Evolutionary conservation across 2,888 invertebrate genomes (phyloP).

Genomic region (Tortrix viridana): DNA sequence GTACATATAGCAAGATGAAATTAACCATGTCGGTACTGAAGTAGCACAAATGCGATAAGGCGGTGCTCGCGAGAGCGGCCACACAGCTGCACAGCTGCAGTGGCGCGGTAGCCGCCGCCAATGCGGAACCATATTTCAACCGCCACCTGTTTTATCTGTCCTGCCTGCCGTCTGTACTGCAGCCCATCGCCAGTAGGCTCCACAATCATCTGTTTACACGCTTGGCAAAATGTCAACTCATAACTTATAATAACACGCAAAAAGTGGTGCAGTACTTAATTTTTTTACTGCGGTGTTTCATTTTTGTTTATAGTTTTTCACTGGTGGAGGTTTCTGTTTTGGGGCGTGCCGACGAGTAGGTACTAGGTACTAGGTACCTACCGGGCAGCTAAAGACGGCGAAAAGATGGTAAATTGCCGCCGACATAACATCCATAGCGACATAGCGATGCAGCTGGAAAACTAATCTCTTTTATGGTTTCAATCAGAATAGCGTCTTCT

Average conservation of each 20-base stretch:
- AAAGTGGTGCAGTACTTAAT: conserved; percentile 29
- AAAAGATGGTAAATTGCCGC: conserved; percentile 70
- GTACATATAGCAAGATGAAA: no score
- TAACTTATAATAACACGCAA: conserved; percentile 34
- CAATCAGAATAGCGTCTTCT: no score
- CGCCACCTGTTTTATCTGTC: conserved; percentile 75
- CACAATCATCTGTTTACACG: conserved; percentile 36
- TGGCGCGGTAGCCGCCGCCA: conserved; percentile 53
- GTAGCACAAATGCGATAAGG: background rate
- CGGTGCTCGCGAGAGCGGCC: conserved; percentile 2
- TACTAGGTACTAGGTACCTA: no score
- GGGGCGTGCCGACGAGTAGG: conserved; percentile 1
- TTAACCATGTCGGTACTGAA: no score
- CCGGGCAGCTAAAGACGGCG: conserved; percentile 35
- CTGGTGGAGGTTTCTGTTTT: background rate
- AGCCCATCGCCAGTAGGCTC: conserved; percentile 53
- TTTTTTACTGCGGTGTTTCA: conserved; percentile 21
- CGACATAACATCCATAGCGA: conserved; percentile 75
- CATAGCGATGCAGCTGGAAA: conserved; percentile 75
- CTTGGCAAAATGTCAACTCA: conserved; percentile 36
- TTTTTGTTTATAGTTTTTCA: conserved; percentile 6
- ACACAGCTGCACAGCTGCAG: conserved; percentile 61
- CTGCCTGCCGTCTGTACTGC: conserved; percentile 59
- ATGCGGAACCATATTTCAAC: conserved; percentile 74
- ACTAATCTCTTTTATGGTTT: conserved; percentile 82